phyloP scores from a whole-genome alignment of 2,888 invertebrate species.

The Athetis lepigone region DNA sequence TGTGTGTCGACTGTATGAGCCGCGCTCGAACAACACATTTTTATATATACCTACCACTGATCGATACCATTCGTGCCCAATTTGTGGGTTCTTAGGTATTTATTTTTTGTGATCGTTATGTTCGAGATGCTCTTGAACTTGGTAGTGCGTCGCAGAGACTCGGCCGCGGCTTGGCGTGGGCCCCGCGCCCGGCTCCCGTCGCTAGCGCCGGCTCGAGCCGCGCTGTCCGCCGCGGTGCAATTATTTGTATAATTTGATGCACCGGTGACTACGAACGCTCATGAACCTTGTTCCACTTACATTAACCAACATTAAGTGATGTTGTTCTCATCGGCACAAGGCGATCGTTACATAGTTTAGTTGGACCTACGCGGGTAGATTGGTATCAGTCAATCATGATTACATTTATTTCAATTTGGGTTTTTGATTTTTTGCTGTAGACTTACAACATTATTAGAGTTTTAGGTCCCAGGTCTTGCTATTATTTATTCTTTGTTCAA shows the following conservation, averaged over 20 bases:
- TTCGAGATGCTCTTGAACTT: conserved; percentile 84
- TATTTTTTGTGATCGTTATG: conserved; percentile 79
- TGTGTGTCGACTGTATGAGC: conserved; percentile 86
- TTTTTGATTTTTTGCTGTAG: conserved; percentile 6
- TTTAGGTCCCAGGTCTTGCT: background rate
- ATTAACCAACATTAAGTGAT: conserved; percentile 79
- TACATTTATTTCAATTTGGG: conserved; percentile 16
- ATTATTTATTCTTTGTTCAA: conserved; percentile 13
- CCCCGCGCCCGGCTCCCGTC: conserved; percentile 43
- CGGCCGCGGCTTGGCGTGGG: conserved; percentile 58
- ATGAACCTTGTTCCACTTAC: conserved; percentile 89
- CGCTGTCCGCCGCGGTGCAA: conserved; percentile 67
- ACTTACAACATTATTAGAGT: background rate
- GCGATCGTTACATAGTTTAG: conserved; percentile 72
- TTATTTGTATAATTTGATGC: conserved; percentile 80
- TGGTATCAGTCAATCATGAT: conserved; percentile 54
- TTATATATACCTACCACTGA: conserved; percentile 87
- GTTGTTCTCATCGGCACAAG: conserved; percentile 79
- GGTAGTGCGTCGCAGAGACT: conserved; percentile 74
- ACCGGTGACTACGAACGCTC: conserved; percentile 80
- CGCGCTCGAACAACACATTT: conserved; percentile 86
- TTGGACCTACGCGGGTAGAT: conserved; percentile 35
- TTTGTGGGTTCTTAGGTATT: conserved; percentile 74
- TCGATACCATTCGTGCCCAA: conserved; percentile 88
- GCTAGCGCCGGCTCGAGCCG: conserved; percentile 30